A percentile compares a stretch with the other conserved stretches of the same genome.
These are phyloP conservation scores for Galaxea fascicularis DNA, from an alignment of 92 coral and sea anemone species.

Conservation along the genomic window DNA sequence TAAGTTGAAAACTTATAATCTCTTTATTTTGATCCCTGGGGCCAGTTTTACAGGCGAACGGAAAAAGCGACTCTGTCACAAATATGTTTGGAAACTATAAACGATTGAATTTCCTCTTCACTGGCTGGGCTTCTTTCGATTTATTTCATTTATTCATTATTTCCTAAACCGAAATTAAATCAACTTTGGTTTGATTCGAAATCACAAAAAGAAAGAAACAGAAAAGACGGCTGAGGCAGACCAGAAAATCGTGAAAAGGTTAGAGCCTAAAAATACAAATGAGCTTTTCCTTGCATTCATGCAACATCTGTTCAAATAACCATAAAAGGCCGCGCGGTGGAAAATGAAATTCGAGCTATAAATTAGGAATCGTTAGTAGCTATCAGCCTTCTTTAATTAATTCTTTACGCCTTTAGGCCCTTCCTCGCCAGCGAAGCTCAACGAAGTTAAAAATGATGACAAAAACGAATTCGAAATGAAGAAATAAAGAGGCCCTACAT, in stretches of 20 bases:
- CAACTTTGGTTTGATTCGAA: not conserved
- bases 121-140: not conserved
- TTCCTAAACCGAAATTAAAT: not conserved
- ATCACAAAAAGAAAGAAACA: not conserved
- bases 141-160: no score
- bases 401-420: not conserved
- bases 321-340: not conserved
- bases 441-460: not conserved
- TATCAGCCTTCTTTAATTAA: conserved; percentile 5
- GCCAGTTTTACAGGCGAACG: conserved; percentile 8
- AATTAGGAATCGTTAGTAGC: conserved; percentile 15
- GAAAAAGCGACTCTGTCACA: not conserved
- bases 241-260: not conserved
- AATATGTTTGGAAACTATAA: conserved; percentile 7
- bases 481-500: not conserved
- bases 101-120: not conserved
- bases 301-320: conserved; percentile 37
- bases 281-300: not conserved
- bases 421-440: not conserved
- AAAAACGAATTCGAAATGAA: not conserved
- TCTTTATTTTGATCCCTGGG: conserved; percentile 21
- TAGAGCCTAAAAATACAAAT: not conserved
- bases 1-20: not conserved
- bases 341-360: conserved; percentile 27
- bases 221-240: not conserved